Base-by-base conservation (phyloP, 1,140 invertebrate species). In the Bombus sibiricus region DNA sequence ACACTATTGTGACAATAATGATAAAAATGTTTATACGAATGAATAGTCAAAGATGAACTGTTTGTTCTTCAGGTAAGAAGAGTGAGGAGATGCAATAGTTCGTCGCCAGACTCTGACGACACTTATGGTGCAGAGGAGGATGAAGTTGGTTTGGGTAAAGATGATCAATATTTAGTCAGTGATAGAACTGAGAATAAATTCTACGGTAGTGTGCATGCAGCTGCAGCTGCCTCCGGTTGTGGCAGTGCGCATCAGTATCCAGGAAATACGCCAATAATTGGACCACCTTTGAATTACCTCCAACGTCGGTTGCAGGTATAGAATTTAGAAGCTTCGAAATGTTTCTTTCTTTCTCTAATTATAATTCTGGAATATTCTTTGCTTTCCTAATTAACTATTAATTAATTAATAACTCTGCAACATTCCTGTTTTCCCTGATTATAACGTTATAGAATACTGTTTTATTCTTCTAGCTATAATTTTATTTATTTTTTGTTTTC, bases 161-260 rank as follows among this genome's bases (percentile, higher is more conserved):
- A 98, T 90, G 98, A 98, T 93, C 97, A 98, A 90, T 98, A 98
- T 93, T 95, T 98, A 41, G 97, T 98, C n/a, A 97, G 97, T 41
- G 97, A 98, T 93, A 96, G 97, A 81, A 97, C 96, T 22, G 98
- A 98, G 93, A 98, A 98, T 90, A 98, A 98, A 93, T 98, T 98
- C 94, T 98, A 98, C 92, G 98, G 98, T 91, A 96, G 94, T 74
- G 93, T 95, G 28, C 95, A 95, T 69, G 94, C 94, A 3, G 94
- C 94, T 25, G 92, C 94, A 13, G 93, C 93, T 32, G 94, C 91
- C 9, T 94, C 94, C 10, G 93, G 90, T 78, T 94, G 94, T 53
- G 94, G 93, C 28, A 95, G 94, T 77, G 75, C 94, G 75, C 94
- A 95, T 89, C 94, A 95, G 32, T 95, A 95, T 83, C 93, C 94